Base-by-base conservation (phyloP, 2,888 invertebrate species). In the Opisthograptis luteolata region DNA sequence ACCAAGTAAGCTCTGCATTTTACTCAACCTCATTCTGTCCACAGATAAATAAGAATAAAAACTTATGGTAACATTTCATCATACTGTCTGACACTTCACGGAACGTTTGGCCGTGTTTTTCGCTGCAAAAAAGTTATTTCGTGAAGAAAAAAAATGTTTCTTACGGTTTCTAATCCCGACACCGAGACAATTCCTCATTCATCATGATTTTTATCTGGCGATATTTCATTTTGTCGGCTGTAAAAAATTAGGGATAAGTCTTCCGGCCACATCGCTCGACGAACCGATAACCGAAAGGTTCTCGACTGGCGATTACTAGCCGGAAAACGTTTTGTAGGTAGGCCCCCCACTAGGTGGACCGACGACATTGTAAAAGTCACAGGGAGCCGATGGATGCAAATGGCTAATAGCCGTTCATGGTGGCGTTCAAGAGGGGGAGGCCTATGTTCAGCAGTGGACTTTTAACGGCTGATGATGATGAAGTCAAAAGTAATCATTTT, bases 211-310 rank as follows among this genome's bases (percentile, higher is more conserved):
- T 57, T 56, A 52, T 48, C 47, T 39, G 6, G 39, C 25, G 40
- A 52, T 60, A 57, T 57, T 57, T 60, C 60, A 60, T 60, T 54
- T 57, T 34, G 52, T 55, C 47, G 34, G 49, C 36, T 43, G 51
- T 58, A 46, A 52, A 47, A n/a, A 28, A 25, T 30, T 43, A 28
- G 49, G 12, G 37, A 22, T 27, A 35, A 1, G 40, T 6, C 20
- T 22, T 41, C 35, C 47, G 48, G 48, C 7, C 20, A 12, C 24
- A n/a, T 1, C 3, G n/a, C 24, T n/a, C n/a, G n/a, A n/a, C n/a
- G n/a, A n/a, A n/a, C n/a, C n/a, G n/a, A n/a, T n/a, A n/a, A n/a
- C n/a, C n/a, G n/a, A n/a, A n/a, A n/a, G 8, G 10, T 12, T 12
- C 13, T 1, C 27, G 12, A 2, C 3, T 7, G 6, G 3, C 1